Percentiles rank a stretch among this genome's conserved stretches.
Conservation (phyloP, 2,797 vertebrate genomes). For the Oreonectes daqikongensis region DNA sequence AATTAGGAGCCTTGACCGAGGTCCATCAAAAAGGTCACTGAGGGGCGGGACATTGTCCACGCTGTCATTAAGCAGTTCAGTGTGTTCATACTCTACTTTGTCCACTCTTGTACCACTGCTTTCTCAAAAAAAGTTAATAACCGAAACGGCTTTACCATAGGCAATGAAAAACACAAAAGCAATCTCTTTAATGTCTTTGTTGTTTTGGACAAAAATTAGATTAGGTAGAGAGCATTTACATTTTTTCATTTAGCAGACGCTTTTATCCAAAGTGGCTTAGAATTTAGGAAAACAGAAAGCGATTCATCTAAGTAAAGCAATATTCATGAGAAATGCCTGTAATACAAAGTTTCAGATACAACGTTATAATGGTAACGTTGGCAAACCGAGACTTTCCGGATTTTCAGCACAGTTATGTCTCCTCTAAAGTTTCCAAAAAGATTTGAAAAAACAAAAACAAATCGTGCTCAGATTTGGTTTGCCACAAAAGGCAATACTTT, state of each 20-base stretch:
- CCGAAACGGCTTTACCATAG: background rate
- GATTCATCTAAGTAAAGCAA: no score
- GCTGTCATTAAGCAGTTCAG: constrained; percentile 7
- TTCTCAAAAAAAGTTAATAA: constrained; percentile 19
- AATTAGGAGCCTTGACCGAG: constrained; percentile 58
- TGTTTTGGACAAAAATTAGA: background rate
- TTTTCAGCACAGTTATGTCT: no score
- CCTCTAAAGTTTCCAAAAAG: no score
- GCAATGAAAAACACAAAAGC: background rate
- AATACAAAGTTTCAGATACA: no score
- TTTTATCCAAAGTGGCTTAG: no score
- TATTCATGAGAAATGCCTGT: no score
- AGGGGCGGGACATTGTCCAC: constrained; percentile 40
- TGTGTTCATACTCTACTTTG: constrained; percentile 11
- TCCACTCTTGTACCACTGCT: background rate
- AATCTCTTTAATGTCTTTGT: background rate
- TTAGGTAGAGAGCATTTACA: background rate
- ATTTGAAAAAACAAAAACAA: no score
- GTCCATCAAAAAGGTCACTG: constrained; percentile 56
- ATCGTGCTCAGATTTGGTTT: no score
- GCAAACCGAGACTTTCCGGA: background rate
- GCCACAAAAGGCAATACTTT: no score
- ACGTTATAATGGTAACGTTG: no score
- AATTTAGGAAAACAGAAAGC: no score
- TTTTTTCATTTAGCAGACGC: no score